phyloP scores from a whole-genome alignment of 2,113 vertebrate genomes.

The Tetrao urogallus region DNA sequence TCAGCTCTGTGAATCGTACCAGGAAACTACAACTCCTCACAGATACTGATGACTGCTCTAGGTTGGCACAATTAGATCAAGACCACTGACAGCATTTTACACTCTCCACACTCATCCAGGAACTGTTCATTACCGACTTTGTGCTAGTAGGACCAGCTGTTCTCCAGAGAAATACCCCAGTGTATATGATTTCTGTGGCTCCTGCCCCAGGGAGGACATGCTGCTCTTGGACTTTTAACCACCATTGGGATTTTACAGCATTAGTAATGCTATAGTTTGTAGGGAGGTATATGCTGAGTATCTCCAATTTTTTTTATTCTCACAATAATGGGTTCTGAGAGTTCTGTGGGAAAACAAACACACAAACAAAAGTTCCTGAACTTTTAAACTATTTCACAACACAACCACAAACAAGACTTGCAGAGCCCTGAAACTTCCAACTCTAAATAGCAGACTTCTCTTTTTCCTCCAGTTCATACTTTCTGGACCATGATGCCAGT shows the following conservation, averaged over 20 bases:
- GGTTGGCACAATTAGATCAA: background rate
- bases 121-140: background rate
- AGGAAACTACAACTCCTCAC: background rate
- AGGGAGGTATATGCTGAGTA: background rate
- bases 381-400: background rate
- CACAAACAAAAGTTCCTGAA: background rate
- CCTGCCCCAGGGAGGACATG: background rate
- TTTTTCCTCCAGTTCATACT: background rate
- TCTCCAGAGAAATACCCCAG: fast-evolving
- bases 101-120: background rate
- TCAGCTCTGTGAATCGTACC: background rate
- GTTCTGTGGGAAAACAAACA: background rate
- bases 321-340: background rate
- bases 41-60: background rate
- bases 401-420: background rate
- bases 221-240: background rate
- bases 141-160: background rate
- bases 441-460: background rate
- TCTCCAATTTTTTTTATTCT: background rate
- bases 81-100: background rate
- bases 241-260: background rate
- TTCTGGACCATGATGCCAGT: background rate
- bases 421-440: background rate
- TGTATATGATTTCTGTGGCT: background rate
- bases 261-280: background rate